Base-by-base conservation (phyloP, 37 sponge, comb jelly and placozoan genomes). In the Agelas oroides region DNA sequence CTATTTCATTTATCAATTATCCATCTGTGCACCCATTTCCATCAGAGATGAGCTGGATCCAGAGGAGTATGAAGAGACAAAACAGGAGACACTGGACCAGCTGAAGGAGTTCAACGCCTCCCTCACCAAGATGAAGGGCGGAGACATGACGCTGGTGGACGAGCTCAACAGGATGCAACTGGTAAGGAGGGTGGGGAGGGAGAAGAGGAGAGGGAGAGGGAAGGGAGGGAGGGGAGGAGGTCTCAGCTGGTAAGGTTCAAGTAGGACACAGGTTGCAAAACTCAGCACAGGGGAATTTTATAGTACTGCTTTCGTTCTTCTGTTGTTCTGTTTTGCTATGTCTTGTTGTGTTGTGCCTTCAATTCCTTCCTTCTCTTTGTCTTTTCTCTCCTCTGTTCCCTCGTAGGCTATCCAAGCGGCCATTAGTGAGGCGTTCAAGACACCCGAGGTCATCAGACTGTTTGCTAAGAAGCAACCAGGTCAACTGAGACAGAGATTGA, bases 371-470 rank as follows among this genome's bases (percentile, higher is more conserved):
- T 12, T 8, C 8, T 8, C 46, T 8, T 8, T 46, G 3, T 8
- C 46, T 46, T 12, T 46, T 8, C 3, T 8, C 46, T 46, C 73
- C 62, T 52, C 46, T 70, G 73, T 56, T 36, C 27, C 52, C 70
- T n/a, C n/a, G n/a, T n/a, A 94, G 94, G 99, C 99, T 27, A 98
- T 89, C 30, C 97, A 91, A 70, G 97, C 95, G n/a, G 99, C 99
- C 59, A 94, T 98, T 58, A 98, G 99, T 70, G 93, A 95, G 46
- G 99, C 99, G 13, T 98, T 98, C 86, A 91, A 95, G 74, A 98
- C 99, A 52, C 99, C 99, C 1, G 99, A 98, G 75, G 97, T 98
- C 28, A 96, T 98, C 28, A 78, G 99, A 46, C 74, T 98, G 66
- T 98, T 98, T 88, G 95, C 99, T 24, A 96, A 96, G 89, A 88